Percentiles rank a stretch among this genome's conserved stretches.
Evolutionary conservation across 1,140 invertebrate species (phyloP).

Genomic region (Drosophila parvula): DNA sequence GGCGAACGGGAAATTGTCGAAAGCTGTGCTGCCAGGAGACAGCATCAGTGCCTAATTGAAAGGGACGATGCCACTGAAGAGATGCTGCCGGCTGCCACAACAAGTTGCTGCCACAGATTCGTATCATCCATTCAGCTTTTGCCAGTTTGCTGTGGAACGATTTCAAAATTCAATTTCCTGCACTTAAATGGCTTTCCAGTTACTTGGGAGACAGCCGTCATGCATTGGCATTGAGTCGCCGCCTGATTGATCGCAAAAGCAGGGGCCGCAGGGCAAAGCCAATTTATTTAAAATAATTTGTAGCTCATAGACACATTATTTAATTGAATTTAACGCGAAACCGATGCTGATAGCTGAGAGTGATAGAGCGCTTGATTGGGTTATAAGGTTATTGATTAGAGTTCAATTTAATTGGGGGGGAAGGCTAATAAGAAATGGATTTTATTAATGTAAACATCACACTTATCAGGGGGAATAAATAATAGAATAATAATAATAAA

Average conservation of each 20-base stretch:
- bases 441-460: background rate
- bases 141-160: conserved; percentile 12
- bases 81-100: conserved; percentile 37
- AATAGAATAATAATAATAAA: no score
- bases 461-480: no score
- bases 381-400: conserved; percentile 4
- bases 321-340: conserved; percentile 14
- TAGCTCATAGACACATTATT: background rate
- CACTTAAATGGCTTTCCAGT: conserved; percentile 75
- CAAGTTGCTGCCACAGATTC: conserved; percentile 55
- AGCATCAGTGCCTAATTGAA: conserved; percentile 43
- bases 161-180: conserved; percentile 76
- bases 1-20: conserved; percentile 71
- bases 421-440: background rate
- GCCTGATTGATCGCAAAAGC: conserved; percentile 22
- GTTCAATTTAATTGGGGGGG: background rate
- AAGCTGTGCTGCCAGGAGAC: conserved; percentile 11
- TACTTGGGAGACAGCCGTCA: conserved; percentile 28
- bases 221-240: conserved; percentile 14
- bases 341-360: background rate
- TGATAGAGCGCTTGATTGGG: conserved; percentile 2
- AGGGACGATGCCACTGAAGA: conserved; percentile 42
- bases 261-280: background rate
- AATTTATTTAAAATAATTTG: conserved; percentile 20
- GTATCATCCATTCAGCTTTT: conserved; percentile 28